phyloP scores from a whole-genome alignment of 2,888 invertebrate genomes.

The Bimastos eiseni region DNA sequence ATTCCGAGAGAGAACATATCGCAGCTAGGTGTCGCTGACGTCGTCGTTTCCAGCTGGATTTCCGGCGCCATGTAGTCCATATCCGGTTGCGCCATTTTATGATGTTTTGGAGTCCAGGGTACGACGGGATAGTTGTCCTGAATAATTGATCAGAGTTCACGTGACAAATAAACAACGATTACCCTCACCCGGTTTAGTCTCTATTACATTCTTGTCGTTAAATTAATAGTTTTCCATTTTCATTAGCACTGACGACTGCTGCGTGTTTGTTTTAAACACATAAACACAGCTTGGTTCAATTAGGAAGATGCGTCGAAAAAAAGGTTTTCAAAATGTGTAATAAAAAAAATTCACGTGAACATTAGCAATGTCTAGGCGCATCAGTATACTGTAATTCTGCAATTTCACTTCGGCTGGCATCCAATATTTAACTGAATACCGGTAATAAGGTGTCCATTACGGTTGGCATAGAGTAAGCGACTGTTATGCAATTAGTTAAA shows the following conservation, averaged over 20 bases:
- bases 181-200: neutral
- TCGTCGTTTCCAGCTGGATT: slow-evolving; percentile 72
- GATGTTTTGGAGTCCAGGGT: slow-evolving; percentile 88
- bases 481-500: neutral
- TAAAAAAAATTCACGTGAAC: neutral
- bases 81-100: slow-evolving; percentile 91
- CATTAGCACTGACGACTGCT: neutral
- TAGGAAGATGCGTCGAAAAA: neutral
- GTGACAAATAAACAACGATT: neutral
- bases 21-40: slow-evolving; percentile 73
- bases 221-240: neutral
- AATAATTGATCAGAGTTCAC: neutral
- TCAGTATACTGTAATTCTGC: neutral
- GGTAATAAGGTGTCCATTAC: neutral
- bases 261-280: neutral
- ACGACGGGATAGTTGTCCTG: slow-evolving; percentile 17
- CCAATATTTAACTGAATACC: neutral
- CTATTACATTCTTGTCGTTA: neutral
- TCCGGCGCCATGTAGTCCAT: slow-evolving; percentile 94
- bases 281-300: neutral
- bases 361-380: neutral
- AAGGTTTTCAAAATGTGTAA: neutral
- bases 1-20: slow-evolving; percentile 96
- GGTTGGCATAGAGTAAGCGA: neutral
- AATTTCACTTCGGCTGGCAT: neutral